These are phyloP conservation scores for Homarus americanus DNA, from an alignment of 1,140 invertebrate genomes.

Conservation along the genomic window DNA sequence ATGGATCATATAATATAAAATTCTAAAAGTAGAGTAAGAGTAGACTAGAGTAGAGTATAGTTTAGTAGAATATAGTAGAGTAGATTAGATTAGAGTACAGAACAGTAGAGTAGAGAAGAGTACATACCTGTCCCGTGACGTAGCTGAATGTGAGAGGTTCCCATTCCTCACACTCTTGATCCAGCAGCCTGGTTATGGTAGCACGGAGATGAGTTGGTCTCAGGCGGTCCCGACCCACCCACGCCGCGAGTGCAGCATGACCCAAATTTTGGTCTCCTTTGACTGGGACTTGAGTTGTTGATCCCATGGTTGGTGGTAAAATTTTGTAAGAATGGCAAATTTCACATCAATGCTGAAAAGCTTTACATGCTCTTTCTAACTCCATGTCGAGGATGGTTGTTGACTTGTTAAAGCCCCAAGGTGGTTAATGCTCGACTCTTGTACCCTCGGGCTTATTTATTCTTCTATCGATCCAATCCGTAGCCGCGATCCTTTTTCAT, in stretches of 20 bases:
- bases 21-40: too few species aligned
- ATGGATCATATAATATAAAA: too few species aligned
- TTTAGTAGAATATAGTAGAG: too few species aligned
- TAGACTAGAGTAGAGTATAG: too few species aligned
- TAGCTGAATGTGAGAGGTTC: conserved; percentile 34
- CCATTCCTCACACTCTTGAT: conserved; percentile 49
- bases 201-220: conserved; percentile 61
- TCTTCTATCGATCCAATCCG: neutral
- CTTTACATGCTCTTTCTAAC: neutral
- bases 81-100: too few species aligned
- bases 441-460: neutral
- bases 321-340: neutral
- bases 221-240: conserved; percentile 55
- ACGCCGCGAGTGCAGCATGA: neutral
- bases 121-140: conserved; percentile 35
- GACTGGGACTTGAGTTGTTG: neutral
- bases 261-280: neutral
- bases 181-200: conserved; percentile 43
- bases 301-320: conserved; percentile 9
- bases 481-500: conserved; percentile 21
- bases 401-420: neutral
- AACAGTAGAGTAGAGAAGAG: too few species aligned
- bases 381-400: neutral
- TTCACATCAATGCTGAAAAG: neutral
- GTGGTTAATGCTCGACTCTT: neutral